Evolutionary conservation across 2,888 invertebrate genomes (phyloP), one percentile per base, ranked within the genome.

Genomic region (Pseudococcus longispinus): DNA sequence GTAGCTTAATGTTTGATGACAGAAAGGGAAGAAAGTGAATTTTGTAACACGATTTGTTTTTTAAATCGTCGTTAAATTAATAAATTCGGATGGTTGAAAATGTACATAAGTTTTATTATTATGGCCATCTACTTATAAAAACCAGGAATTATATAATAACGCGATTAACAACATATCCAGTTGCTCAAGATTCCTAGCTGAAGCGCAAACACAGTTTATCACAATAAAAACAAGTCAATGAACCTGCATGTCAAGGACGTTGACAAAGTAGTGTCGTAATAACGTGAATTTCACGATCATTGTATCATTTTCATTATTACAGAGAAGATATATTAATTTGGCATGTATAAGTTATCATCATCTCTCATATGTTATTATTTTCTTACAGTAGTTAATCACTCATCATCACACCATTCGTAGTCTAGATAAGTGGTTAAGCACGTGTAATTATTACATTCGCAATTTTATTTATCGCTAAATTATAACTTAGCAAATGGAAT

Each of bases 181-280:
- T 80, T 80, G 77, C 77, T 80, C 42, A 80, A 80, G 77, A 80
- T 80, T 42, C 77, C 42, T 42, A 80, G 42, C 77, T 80, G 77
- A 42, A 80, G 37, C 42, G 77, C 77, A 29, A 80, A 80, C 77
- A 42, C 26, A 80, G 42, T 42, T 80, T 60, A 60, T 60, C 60
- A 80, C 23, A n/a, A 80, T 74, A 42, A 80, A 42, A 80, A 80
- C 77, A 42, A 80, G 77, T 80, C 77, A 80, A 42, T 80, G 77
- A 80, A 80, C 77, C 77, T 80, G 77, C 77, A 23, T 80, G 42
- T 80, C 77, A 80, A 80, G 77, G 77, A 80, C 77, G 42, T 80
- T 80, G 77, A 42, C 20, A 20, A 80, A 80, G 77, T 42, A 20
- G 26, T 80, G 77, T n/a, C 23, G 37, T 42, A 80, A 37, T 37